Evolutionary conservation across 2,797 vertebrate species (phyloP).

Genomic region (Betta splendens): DNA sequence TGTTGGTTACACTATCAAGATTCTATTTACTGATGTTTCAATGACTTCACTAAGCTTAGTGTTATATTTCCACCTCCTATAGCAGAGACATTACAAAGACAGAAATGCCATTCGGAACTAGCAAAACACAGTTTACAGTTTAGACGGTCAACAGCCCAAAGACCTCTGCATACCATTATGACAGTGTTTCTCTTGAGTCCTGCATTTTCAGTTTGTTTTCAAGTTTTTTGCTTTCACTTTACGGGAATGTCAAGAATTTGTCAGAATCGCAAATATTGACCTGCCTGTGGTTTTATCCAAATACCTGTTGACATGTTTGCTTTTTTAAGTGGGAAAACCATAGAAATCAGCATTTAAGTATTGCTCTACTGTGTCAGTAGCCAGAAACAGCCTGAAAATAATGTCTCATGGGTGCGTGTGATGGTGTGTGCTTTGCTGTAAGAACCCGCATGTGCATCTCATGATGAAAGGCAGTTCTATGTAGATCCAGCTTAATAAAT

Average conservation of each 20-base stretch:
- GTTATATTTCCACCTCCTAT: slow-evolving; percentile 26
- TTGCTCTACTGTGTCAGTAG: slow-evolving; percentile 5
- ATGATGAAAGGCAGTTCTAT: slow-evolving; percentile 1
- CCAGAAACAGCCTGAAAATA: slow-evolving; percentile 14
- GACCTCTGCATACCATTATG: slow-evolving; percentile 32
- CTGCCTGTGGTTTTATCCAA: slow-evolving; percentile 32
- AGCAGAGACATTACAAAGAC: background rate
- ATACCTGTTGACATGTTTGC: slow-evolving; percentile 43
- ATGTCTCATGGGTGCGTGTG: background rate
- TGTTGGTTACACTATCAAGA: slow-evolving; percentile 2
- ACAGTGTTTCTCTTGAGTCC: slow-evolving; percentile 57
- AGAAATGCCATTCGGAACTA: slow-evolving; percentile 26
- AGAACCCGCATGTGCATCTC: background rate
- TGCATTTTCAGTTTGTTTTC: slow-evolving; percentile 56
- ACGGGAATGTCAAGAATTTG: slow-evolving; percentile 38
- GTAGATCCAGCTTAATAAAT: background rate
- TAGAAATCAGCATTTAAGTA: slow-evolving; percentile 25
- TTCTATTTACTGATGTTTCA: slow-evolving; percentile 15
- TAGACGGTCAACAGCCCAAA: slow-evolving; percentile 41
- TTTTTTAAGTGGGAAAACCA: slow-evolving; percentile 30
- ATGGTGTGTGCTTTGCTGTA: background rate
- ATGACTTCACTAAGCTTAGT: background rate
- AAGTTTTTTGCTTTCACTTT: slow-evolving; percentile 30
- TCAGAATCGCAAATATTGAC: slow-evolving; percentile 62
- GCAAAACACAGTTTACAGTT: slow-evolving; percentile 26